A percentile compares a stretch with the other conserved stretches of the same genome.
Evolutionary conservation across 2,888 invertebrate genomes (phyloP).

Genomic region (Caenorhabditis panamensis): DNA sequence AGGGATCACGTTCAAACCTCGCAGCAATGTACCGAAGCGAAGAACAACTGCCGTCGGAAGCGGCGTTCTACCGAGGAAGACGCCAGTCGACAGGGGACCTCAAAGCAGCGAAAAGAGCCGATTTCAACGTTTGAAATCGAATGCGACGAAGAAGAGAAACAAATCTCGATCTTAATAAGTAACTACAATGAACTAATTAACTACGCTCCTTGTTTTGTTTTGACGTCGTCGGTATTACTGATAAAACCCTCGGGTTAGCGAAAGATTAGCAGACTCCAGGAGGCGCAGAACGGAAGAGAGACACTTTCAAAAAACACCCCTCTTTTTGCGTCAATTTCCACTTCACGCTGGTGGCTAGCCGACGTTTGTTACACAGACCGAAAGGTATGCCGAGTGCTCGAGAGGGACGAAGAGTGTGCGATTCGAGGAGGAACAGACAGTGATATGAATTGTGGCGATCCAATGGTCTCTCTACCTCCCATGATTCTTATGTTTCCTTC

Average conservation of each 20-base stretch:
- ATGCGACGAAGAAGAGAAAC: neutral
- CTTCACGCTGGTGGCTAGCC: slow-evolving; percentile 37
- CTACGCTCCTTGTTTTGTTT: slow-evolving; percentile 17
- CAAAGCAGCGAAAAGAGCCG: neutral
- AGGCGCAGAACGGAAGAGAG: slow-evolving; percentile 6
- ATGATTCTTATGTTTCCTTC: slow-evolving; percentile 10
- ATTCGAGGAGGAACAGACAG: slow-evolving; percentile 20
- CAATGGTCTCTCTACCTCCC: neutral
- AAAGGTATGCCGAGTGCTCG: slow-evolving; percentile 31
- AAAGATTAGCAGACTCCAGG: neutral
- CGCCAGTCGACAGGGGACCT: slow-evolving; percentile 5
- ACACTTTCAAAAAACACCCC: slow-evolving; percentile 42
- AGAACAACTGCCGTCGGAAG: neutral
- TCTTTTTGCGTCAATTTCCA: slow-evolving; percentile 41
- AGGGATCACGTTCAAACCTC: neutral
- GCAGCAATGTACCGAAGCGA: neutral
- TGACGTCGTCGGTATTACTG: slow-evolving; percentile 10
- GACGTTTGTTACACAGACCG: slow-evolving; percentile 42
- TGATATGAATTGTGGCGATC: slow-evolving; percentile 30
- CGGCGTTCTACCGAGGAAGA: neutral
- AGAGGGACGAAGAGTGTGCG: slow-evolving; percentile 7
- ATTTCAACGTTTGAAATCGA: neutral
- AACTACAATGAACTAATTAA: slow-evolving; percentile 1
- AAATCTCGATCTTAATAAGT: neutral
- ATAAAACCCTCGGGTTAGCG: slow-evolving; percentile 11